Base-by-base conservation (phyloP, 2,113 vertebrate species). In the Elephantulus edwardii region DNA sequence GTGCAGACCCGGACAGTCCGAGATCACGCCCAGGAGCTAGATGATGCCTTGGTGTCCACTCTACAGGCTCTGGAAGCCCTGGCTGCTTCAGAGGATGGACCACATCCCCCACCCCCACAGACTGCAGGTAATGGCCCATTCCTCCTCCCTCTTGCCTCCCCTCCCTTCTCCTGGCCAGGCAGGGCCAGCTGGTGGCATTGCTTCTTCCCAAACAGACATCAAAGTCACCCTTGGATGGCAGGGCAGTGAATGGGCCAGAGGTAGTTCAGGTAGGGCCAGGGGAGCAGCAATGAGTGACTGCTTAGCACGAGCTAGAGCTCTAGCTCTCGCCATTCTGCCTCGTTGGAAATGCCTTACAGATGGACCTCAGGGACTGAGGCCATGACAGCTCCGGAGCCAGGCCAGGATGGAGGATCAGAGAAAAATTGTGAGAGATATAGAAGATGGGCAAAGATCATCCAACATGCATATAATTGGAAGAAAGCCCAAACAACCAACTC, bases 31-130 rank as follows among this genome's bases (percentile, higher is more conserved):
- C 99, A 99, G 96, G 99, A 99, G 97, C 98, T 99, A 94, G 99
- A 99, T 6, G 99, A 99, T 95, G 99, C 99, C 81, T 97, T 99
- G 93, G 99, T 99, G 94, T 99, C 99, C 92, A 99, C 99, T 77
- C 98, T 99, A 92, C 99, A 99, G 96, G 99, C 99, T 0, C 97
- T 99, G 93, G 99, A 99, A 97, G 99, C 99, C 83, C 97, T 99
- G 96, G 99, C 99, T 97, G 99, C 99, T 89, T 99, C 99, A 75
- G 99, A 99, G 96, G 99, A 99, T 91, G 99, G 98, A 95, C 98
- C 98, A 0, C 99, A 98, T 79, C 98, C 98, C 88, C 98, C 98
- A 91, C 98, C 99, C 83, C 98, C 98, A 97, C 99, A 99, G 98
- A 98, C 99, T 97, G 98, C 99, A 99, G 99, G 99, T 99, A 98